Evolutionary conservation across 2,888 invertebrate species (phyloP), one percentile per base, ranked within the genome.

Genomic region (Trachelus iudaicus): DNA sequence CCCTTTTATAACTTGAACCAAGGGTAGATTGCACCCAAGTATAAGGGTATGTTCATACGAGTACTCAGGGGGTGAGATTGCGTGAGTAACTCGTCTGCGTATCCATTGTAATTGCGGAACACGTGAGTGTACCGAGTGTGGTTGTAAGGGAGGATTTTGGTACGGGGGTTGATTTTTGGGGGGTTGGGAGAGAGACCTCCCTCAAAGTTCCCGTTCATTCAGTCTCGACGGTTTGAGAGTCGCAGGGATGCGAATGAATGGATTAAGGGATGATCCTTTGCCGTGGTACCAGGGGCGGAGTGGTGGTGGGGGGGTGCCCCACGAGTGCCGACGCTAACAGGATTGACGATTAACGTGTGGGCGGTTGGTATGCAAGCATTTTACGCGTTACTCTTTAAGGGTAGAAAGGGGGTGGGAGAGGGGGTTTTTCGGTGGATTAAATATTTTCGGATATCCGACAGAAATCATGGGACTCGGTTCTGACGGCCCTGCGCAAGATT

Each of bases 231-330:
- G 82, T 79, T 83, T 80, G 85, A 83, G 86, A 87, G 87, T 87
- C 84, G 86, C 88, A 86, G 88, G 88, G 90, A 90, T 86, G 90
- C 89, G 90, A 90, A 90, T 90, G 90, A 90, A 90, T 89, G 90
- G 90, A 90, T 90, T 90, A 90, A 90, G 89, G 90, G 90, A 90
- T 90, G 90, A 90, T 90, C 90, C 89, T 89, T 87, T 86, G 85
- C 86, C 84, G 87, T 84, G 85, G 88, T 85, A 71, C 56, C 23
- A 85, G 86, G 13, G 40, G 12, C 12, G 35, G 12, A 35, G 35
- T 11, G 35, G 11, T 0, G 11, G 15, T 23, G 1, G 40, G 40
- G 40, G 6, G 83, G 86, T 85, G 88, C 87, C 87, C 89, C 85
- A 88, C 86, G 88, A 40, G 23, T 23, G 88, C 87, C 88, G 85